phyloP scores from a whole-genome alignment of 2,888 invertebrate species.

The Drosophila fulvimacula region DNA sequence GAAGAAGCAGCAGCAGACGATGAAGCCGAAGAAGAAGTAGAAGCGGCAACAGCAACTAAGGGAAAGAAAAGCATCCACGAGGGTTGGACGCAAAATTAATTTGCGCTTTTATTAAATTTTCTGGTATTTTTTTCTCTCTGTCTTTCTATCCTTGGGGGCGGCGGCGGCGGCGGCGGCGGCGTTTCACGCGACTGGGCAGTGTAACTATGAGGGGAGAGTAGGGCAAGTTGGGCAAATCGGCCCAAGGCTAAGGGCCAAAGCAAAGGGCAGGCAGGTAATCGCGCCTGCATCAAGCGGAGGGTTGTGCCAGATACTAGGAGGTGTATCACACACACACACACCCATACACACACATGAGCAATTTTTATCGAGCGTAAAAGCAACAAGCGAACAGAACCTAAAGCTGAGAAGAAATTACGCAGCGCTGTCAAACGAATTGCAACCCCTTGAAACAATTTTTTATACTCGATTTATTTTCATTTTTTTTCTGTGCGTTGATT shows the following conservation, averaged over 20 bases:
- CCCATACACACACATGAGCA: constrained; percentile 37
- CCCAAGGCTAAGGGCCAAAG: constrained; percentile 15
- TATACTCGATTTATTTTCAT: constrained; percentile 74
- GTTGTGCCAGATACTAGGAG: background rate
- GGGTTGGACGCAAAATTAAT: constrained; percentile 78
- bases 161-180: background rate
- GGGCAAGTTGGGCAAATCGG: background rate
- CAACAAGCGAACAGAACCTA: constrained; percentile 57
- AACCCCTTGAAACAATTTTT: constrained; percentile 76
- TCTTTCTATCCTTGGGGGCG: background rate
- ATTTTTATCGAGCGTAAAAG: constrained; percentile 68
- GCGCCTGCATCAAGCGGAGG: constrained; percentile 38
- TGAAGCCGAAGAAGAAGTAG: background rate
- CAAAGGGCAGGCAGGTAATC: constrained; percentile 64
- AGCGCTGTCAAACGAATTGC: constrained; percentile 67
- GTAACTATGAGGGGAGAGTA: background rate
- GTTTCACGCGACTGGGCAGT: constrained; percentile 18
- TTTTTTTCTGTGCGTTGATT: constrained; percentile 21
- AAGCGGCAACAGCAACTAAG: constrained; percentile 1
- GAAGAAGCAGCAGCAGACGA: constrained; percentile 3
- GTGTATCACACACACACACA: constrained; percentile 27
- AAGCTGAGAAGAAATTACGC: constrained; percentile 34
- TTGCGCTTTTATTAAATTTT: constrained; percentile 80
- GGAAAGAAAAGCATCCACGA: constrained; percentile 42
- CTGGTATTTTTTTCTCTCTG: constrained; percentile 38